Base-by-base conservation (phyloP, 1,140 invertebrate genomes). In the Lordiphosa clarofinis region DNA sequence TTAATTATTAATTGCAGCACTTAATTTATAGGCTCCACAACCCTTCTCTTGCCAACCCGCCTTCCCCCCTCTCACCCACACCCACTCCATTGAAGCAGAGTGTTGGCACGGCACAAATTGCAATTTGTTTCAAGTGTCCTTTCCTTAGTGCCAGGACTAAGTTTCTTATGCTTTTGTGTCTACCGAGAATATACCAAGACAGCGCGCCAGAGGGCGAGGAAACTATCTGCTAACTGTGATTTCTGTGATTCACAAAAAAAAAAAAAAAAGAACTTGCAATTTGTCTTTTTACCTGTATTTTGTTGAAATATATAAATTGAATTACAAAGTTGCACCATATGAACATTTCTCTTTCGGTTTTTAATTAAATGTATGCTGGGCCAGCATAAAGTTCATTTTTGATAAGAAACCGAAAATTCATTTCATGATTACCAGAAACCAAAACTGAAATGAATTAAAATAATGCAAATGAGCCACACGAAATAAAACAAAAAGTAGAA, bases 1-100 rank as follows among this genome's bases (percentile, higher is more conserved):
- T 81, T 56, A 81, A 82, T 81, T 76, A 81, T 81, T 81, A 82
- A 81, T 81, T 81, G 76, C 58, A 61, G 67, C 71, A 81, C 76
- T 82, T 81, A 75, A 81, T 76, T 82, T 81, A 75, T 82, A 72
- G 71, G 58, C 76, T 36, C 21, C 56, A 53, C 37, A 56, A 28
- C 38, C 35, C 43, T 28, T 28, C 24, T 28, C 24, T 28, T 28
- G 9, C 9, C 31, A 33, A 48, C 21, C 33, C n/a, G 12, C n/a
- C n/a, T 47, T 28, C 10, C 43, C 33, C 12, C n/a, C 15, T 24
- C 28, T 4, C 38, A 52, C 31, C 47, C 12, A 56, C 21, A 31
- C 40, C 31, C 40, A 42, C 24, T 28, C 19, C 52, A 53, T 65
- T 52, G 48, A 54, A 54, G 50, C 55, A 54, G 66, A 56, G 54